phyloP scores from a whole-genome alignment of 2,113 vertebrate species.

The Agelaius tricolor region DNA sequence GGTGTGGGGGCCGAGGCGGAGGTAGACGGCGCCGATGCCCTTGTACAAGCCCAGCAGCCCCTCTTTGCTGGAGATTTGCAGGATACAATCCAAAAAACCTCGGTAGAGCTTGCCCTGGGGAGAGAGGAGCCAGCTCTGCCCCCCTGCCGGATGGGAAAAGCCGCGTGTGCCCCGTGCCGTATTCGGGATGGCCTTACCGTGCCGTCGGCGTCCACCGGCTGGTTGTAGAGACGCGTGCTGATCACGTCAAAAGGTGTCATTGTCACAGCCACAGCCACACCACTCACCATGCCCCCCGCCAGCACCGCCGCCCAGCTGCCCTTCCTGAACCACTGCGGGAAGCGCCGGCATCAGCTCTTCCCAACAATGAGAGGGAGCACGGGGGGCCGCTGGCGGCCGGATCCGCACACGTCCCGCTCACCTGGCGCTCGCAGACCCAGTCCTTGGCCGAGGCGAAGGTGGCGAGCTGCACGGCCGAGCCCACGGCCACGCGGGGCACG shows the following conservation, averaged over 20 bases:
- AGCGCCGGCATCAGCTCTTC: background rate
- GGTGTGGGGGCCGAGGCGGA: constrained; percentile 92
- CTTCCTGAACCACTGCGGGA: constrained; percentile 80
- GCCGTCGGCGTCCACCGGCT: constrained; percentile 84
- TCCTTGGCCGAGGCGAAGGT: constrained; percentile 90
- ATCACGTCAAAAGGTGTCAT: constrained; percentile 95
- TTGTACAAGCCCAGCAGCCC: constrained; percentile 89
- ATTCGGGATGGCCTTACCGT: constrained; percentile 64
- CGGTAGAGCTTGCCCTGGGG: constrained; percentile 85
- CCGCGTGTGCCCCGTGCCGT: fast-evolving
- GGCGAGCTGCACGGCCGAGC: constrained; percentile 89
- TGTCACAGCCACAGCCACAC: constrained; percentile 82
- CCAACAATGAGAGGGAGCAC: fast-evolving
- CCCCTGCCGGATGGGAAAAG: background rate
- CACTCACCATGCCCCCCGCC: constrained; percentile 87
- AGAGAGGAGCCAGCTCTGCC: background rate
- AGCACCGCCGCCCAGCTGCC: constrained; percentile 87
- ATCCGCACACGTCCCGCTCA: background rate
- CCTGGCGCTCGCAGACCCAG: constrained; percentile 80
- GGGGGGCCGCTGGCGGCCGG: fast-evolving
- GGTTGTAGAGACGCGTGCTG: constrained; percentile 95
- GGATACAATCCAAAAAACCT: constrained; percentile 86
- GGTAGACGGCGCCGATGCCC: constrained; percentile 88
- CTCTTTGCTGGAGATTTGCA: constrained; percentile 84
- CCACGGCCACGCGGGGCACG: constrained; percentile 89